phyloP scores from a whole-genome alignment of 2,888 invertebrate genomes.

The Nemoura dubitans region DNA sequence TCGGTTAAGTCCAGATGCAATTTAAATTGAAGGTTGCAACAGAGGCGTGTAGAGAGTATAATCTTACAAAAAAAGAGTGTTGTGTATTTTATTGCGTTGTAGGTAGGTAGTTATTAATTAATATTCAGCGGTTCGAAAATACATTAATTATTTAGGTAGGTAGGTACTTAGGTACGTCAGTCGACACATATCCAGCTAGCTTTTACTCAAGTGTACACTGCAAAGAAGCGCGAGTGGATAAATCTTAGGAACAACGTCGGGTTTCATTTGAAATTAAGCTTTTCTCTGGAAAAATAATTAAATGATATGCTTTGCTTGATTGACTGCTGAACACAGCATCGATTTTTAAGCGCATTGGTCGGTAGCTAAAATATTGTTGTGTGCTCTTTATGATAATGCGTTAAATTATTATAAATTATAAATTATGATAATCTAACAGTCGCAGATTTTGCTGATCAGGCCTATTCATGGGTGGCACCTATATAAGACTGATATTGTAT shows the following conservation, averaged over 20 bases:
- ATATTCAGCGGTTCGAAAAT: neutral
- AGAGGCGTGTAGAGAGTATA: neutral
- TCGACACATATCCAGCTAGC: constrained; percentile 3
- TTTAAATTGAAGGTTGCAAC: neutral
- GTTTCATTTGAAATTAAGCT: neutral
- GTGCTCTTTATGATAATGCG: neutral
- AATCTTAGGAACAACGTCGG: neutral
- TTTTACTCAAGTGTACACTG: neutral
- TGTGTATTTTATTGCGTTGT: neutral
- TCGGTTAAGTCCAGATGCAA: neutral
- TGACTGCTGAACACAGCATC: neutral
- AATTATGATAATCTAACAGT: constrained; percentile 34
- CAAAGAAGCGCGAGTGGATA: neutral
- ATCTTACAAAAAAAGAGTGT: neutral
- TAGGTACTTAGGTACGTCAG: neutral
- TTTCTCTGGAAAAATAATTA: neutral
- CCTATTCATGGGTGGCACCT: constrained; percentile 34
- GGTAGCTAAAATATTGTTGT: constrained; percentile 36
- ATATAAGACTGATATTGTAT: constrained; percentile 40
- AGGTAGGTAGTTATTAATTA: neutral
- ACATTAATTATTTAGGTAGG: neutral
- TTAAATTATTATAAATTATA: constrained; percentile 25
- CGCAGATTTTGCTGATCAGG: constrained; percentile 36
- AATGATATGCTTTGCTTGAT: neutral
- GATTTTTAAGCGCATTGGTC: constrained; percentile 18